These are phyloP conservation scores for Patella ulyssiponensis DNA, from an alignment of 2,888 invertebrate genomes.

Conservation along the genomic window DNA sequence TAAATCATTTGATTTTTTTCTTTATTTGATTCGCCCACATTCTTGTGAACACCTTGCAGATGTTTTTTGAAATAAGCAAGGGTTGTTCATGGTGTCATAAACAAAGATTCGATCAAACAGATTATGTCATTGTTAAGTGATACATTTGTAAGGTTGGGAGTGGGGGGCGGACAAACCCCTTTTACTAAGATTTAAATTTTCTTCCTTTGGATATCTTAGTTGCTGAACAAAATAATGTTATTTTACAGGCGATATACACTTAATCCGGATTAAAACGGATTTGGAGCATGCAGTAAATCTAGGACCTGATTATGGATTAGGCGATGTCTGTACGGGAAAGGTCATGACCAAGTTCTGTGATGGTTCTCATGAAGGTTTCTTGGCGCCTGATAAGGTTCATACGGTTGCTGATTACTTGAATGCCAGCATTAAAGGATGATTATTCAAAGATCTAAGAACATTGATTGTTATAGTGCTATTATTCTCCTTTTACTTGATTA, in stretches of 20 bases:
- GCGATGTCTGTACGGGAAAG: constrained; percentile 45
- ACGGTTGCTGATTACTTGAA: background rate
- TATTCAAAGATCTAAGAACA: too few species aligned
- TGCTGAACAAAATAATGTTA: too few species aligned
- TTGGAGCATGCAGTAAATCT: constrained; percentile 23
- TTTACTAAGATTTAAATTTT: too few species aligned
- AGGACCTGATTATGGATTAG: constrained; percentile 50
- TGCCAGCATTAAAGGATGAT: background rate
- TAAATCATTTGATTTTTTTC: too few species aligned
- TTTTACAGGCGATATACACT: constrained; percentile 47
- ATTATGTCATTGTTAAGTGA: background rate
- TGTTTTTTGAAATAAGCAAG: too few species aligned
- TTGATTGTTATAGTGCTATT: too few species aligned
- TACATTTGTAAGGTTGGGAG: background rate
- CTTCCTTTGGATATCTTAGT: too few species aligned
- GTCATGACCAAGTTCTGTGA: constrained; percentile 41
- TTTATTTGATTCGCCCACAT: too few species aligned
- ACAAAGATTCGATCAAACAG: background rate
- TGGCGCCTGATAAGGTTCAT: constrained; percentile 19
- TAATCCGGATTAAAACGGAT: constrained; percentile 47
- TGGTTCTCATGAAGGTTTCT: constrained; percentile 48
- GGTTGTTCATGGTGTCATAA: too few species aligned
- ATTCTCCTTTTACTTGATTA: too few species aligned
- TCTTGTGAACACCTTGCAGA: too few species aligned
- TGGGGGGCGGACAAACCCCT: too few species aligned